Evolutionary conservation across 2,888 invertebrate species (phyloP).

Genomic region (Chironomus riparius): DNA sequence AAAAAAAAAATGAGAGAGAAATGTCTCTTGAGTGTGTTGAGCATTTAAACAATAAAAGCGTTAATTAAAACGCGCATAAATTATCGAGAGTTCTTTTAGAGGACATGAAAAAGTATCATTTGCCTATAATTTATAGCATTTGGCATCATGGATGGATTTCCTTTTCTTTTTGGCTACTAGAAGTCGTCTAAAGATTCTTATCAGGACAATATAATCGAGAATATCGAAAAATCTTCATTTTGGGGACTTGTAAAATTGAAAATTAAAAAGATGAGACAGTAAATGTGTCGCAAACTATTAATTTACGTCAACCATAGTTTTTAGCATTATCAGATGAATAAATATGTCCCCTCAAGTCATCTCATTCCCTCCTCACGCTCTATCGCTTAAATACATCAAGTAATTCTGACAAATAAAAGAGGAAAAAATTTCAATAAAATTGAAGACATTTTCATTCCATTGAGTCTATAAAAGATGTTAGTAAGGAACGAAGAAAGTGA

Average conservation of each 20-base stretch:
- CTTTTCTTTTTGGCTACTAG: background rate
- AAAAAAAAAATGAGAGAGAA: background rate
- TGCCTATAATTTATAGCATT: background rate
- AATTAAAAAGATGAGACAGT: background rate
- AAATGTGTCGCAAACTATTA: background rate
- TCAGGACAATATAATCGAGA: slow-evolving; percentile 18
- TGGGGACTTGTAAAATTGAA: slow-evolving; percentile 7
- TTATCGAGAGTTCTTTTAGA: background rate
- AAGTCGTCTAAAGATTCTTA: background rate
- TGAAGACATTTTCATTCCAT: slow-evolving; percentile 15
- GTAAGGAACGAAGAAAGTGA: no score
- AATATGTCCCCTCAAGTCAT: background rate
- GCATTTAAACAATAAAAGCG: slow-evolving; percentile 17
- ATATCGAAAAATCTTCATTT: background rate
- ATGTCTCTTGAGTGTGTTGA: background rate
- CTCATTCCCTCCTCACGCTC: background rate
- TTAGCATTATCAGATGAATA: background rate
- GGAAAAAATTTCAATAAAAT: slow-evolving; percentile 12
- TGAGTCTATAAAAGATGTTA: slow-evolving; percentile 16
- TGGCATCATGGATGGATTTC: background rate
- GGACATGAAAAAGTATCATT: background rate
- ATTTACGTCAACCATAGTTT: background rate
- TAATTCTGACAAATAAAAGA: background rate
- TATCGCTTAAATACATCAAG: background rate
- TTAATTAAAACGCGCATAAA: slow-evolving; percentile 24